phyloP scores from a whole-genome alignment of 2,797 vertebrate species.

The Takifugu ocellatus region DNA sequence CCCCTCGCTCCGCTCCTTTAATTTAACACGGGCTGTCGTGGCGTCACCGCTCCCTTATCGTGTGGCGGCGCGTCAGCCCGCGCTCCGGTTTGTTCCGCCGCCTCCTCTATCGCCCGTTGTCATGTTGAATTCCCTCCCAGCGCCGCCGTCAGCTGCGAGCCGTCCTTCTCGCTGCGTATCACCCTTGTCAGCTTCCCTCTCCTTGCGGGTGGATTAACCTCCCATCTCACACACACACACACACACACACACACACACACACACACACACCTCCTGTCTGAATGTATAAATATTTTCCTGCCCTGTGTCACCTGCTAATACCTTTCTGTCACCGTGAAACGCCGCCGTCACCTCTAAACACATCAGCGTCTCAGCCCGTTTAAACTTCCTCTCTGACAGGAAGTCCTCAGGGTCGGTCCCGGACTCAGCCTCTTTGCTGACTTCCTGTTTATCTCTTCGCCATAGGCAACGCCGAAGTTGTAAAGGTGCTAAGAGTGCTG shows the following conservation, averaged over 20 bases:
- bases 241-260: conserved; percentile 6
- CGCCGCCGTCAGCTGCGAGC: conserved; percentile 41
- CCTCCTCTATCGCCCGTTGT: conserved; percentile 39
- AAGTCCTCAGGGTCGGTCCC: conserved; percentile 2
- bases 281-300: conserved; percentile 61
- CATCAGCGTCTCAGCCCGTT: conserved; percentile 31
- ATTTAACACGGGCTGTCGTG: conserved; percentile 24
- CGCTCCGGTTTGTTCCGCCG: conserved; percentile 35
- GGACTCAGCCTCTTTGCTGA: conserved; percentile 4
- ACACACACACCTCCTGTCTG: conserved; percentile 38
- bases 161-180: conserved; percentile 42
- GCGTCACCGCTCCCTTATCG: conserved; percentile 41
- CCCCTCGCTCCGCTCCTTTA: conserved; percentile 8
- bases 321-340: conserved; percentile 52
- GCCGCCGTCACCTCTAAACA: conserved; percentile 39
- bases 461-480: too few relatives aligned
- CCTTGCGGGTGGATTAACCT: too few relatives aligned
- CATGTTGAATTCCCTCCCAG: conserved; percentile 48
- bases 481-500: too few relatives aligned
- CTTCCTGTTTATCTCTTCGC: not conserved
- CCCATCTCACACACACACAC: not conserved
- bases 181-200: conserved; percentile 37
- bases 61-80: conserved; percentile 28
- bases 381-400: conserved; percentile 3
- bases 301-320: conserved; percentile 64